Evolutionary conservation across 2,888 invertebrate genomes (phyloP).

Genomic region (Cephus nigrinus): DNA sequence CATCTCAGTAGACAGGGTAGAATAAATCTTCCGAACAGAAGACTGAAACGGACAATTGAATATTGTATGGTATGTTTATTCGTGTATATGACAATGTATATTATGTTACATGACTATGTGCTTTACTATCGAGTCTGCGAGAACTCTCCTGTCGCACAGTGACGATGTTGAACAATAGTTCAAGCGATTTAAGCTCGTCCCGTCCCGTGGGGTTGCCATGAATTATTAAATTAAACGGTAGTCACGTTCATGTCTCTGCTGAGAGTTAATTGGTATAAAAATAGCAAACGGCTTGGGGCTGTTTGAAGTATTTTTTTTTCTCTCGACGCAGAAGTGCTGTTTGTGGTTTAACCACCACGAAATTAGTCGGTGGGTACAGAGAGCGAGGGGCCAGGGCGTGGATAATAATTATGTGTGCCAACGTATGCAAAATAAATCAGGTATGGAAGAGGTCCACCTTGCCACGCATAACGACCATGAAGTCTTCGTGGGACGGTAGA

Average conservation of each 20-base stretch:
- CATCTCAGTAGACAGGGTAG: background rate
- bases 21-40: background rate
- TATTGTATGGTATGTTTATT: background rate
- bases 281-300: background rate
- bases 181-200: background rate
- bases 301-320: background rate
- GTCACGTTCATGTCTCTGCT: background rate
- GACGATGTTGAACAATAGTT: background rate
- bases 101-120: background rate
- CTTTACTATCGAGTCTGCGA: background rate
- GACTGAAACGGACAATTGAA: background rate
- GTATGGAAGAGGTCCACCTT: background rate
- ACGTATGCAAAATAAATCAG: conserved; percentile 18
- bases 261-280: background rate
- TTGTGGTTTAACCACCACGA: conserved; percentile 14
- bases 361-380: conserved; percentile 20
- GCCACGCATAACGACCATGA: background rate
- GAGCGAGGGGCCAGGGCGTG: conserved; percentile 7
- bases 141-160: background rate
- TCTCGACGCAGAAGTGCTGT: background rate
- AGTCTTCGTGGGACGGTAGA: conserved; percentile 5
- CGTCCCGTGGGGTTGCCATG: background rate
- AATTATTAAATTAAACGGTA: background rate
- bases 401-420: conserved; percentile 14
- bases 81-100: background rate